phyloP scores from a whole-genome alignment of 2,113 vertebrate species.

The Malurus alboscapulatus region DNA sequence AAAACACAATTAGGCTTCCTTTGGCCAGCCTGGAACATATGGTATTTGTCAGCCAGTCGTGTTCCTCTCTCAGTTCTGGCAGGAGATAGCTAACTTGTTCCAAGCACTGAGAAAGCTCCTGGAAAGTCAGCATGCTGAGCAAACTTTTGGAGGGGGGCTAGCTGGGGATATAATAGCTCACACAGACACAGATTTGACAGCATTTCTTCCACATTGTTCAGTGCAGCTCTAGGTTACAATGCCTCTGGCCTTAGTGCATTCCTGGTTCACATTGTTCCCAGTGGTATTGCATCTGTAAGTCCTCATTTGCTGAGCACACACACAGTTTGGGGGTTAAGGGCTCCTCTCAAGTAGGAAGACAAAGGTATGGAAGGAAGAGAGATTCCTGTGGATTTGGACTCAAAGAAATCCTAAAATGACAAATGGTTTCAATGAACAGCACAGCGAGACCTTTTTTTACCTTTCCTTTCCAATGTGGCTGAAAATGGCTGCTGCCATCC shows the following conservation, averaged over 20 bases:
- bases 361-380: conserved; percentile 5
- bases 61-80: conserved; percentile 56
- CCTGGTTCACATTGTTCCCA: conserved; percentile 10
- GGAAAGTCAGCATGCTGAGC: conserved; percentile 67
- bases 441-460: not conserved
- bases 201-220: conserved; percentile 58
- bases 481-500: not conserved
- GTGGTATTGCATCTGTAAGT: not conserved
- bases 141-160: conserved; percentile 60
- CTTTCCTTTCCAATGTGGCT: not conserved
- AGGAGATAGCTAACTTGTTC: conserved; percentile 60
- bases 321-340: not conserved
- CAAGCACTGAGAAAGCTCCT: conserved; percentile 65
- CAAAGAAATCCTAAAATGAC: not conserved
- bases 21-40: conserved; percentile 66
- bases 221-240: not conserved
- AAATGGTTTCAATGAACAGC: not conserved
- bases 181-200: conserved; percentile 50
- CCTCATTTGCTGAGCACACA: not conserved
- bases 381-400: not conserved
- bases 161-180: conserved; percentile 47
- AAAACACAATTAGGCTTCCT: conserved; percentile 65
- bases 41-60: conserved; percentile 63
- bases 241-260: conserved; percentile 24
- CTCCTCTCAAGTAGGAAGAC: not conserved